Percentiles rank a stretch among this genome's conserved stretches.
Evolutionary conservation across 2,888 invertebrate species (phyloP).

Genomic region (Platypus cylindrus): DNA sequence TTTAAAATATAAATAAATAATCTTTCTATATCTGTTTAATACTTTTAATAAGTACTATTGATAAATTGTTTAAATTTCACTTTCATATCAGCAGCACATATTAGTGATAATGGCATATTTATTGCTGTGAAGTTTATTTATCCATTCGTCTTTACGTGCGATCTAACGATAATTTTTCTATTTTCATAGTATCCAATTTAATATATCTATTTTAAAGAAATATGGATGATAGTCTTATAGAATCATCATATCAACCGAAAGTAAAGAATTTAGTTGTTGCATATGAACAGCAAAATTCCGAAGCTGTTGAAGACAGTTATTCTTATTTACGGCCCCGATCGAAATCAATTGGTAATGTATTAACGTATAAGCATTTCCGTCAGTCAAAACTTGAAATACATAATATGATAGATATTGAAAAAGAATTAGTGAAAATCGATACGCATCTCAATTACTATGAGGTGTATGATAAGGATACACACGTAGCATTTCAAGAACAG

Average conservation of each 20-base stretch:
- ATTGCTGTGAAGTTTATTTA: too few relatives aligned
- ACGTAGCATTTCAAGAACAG: slow-evolving; percentile 20
- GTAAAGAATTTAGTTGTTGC: slow-evolving; percentile 13
- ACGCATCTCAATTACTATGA: slow-evolving; percentile 16
- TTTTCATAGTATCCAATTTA: too few relatives aligned
- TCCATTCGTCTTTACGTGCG: too few relatives aligned
- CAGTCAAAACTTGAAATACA: slow-evolving; percentile 11
- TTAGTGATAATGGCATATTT: too few relatives aligned
- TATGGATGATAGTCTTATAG: slow-evolving; percentile 4
- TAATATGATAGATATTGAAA: slow-evolving; percentile 16
- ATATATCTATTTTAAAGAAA: too few relatives aligned
- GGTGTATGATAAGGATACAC: slow-evolving; percentile 20
- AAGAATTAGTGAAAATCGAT: slow-evolving; percentile 16
- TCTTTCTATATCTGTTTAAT: too few relatives aligned
- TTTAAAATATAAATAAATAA: too few relatives aligned
- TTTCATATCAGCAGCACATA: too few relatives aligned
- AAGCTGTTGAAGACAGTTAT: slow-evolving; percentile 2
- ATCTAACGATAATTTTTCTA: too few relatives aligned
- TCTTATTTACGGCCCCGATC: slow-evolving; percentile 7
- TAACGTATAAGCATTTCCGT: slow-evolving; percentile 12
- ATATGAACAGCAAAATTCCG: slow-evolving; percentile 9
- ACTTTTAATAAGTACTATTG: too few relatives aligned
- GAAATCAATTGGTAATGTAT: slow-evolving; percentile 13
- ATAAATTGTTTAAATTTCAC: too few relatives aligned
- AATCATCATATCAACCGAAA: slow-evolving; percentile 4